Percentiles rank a stretch among this genome's conserved stretches.
These are phyloP conservation scores for Glareola pratincola DNA, from an alignment of 2,113 vertebrate genomes.

Conservation along the genomic window DNA sequence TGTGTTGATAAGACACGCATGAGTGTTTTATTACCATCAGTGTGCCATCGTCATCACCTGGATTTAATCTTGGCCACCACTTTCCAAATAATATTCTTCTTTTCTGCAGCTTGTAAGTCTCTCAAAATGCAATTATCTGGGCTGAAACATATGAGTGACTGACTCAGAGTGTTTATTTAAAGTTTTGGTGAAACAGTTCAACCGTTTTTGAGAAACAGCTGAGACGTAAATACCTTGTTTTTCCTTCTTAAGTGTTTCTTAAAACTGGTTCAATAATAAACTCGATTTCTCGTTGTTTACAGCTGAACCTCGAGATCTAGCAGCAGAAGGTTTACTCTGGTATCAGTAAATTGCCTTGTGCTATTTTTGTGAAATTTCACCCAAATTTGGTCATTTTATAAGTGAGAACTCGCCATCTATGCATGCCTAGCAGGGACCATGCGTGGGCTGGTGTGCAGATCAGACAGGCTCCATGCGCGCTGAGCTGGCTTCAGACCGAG, in stretches of 20 bases:
- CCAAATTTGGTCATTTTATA: neutral
- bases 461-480: neutral
- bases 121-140: constrained; percentile 1
- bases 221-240: neutral
- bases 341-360: neutral
- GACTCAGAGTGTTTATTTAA: constrained; percentile 25
- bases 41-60: neutral
- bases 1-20: neutral
- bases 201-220: neutral
- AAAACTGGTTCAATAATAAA: neutral
- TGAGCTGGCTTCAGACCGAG: neutral
- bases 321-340: neutral
- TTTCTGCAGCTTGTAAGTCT: neutral
- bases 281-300: neutral
- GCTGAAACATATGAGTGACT: neutral
- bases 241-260: neutral
- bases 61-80: neutral
- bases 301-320: neutral
- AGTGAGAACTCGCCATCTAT: neutral
- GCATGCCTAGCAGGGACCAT: neutral
- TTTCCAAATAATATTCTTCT: neutral
- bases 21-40: neutral
- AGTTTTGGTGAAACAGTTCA: neutral
- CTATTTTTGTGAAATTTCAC: neutral
- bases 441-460: rapidly evolving